Percentiles rank a stretch among this genome's conserved stretches.
Conservation (phyloP, 2,888 invertebrate species). For the Amblyteles armatorius region DNA sequence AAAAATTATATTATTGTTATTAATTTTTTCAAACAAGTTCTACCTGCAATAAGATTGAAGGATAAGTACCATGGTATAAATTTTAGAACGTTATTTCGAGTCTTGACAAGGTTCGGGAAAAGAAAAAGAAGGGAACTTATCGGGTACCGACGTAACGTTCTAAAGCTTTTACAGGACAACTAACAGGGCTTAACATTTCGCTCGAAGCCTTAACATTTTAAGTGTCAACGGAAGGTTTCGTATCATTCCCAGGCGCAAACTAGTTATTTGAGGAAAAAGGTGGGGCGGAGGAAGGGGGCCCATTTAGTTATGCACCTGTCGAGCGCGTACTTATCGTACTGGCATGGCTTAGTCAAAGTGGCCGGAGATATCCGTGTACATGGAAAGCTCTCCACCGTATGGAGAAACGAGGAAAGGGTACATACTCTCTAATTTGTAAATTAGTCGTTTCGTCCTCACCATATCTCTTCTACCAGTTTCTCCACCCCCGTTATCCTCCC, state of each 20-base stretch:
- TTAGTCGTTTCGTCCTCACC: conserved; percentile 49
- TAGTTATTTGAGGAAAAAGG: conserved; percentile 17
- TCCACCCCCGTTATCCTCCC: neutral
- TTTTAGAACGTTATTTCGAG: too few relatives aligned
- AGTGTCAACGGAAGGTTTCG: conserved; percentile 11
- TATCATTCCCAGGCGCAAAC: conserved; percentile 31
- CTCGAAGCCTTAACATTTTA: conserved; percentile 29
- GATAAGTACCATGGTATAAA: too few relatives aligned
- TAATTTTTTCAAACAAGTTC: too few relatives aligned
- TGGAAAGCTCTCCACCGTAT: conserved; percentile 42
- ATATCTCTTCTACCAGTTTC: conserved; percentile 3
- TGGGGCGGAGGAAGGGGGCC: neutral
- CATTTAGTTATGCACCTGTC: conserved; percentile 23
- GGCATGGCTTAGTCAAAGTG: conserved; percentile 15
- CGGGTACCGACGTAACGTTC: neutral
- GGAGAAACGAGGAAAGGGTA: conserved; percentile 12
- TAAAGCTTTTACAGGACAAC: neutral
- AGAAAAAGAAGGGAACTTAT: too few relatives aligned
- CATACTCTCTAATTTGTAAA: conserved; percentile 58
- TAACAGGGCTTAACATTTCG: neutral
- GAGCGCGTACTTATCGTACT: conserved; percentile 26
- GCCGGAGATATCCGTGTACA: conserved; percentile 22
- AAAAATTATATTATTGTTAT: too few relatives aligned
- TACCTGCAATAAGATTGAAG: too few relatives aligned
- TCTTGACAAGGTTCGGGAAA: too few relatives aligned